Percentiles rank a stretch among this genome's conserved stretches.
phyloP scores from a whole-genome alignment of 2,113 vertebrate genomes.

The Hydropotes inermis region DNA sequence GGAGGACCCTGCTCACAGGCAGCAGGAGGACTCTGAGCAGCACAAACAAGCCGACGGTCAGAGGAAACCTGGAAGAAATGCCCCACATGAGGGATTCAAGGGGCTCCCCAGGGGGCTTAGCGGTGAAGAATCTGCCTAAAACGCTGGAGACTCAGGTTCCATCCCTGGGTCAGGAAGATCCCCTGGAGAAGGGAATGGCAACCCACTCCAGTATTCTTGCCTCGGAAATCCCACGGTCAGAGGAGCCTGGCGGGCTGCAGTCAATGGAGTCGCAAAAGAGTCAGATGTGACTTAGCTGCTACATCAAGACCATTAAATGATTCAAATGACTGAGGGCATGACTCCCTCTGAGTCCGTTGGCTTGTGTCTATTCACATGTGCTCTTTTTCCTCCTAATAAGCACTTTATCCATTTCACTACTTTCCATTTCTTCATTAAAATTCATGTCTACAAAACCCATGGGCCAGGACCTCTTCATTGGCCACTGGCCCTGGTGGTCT shows the following conservation, averaged over 20 bases:
- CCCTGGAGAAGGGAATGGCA: not conserved
- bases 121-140: not conserved
- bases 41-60: not conserved
- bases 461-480: not conserved
- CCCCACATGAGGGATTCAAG: not conserved
- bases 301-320: not conserved
- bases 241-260: not conserved
- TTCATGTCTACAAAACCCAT: not conserved
- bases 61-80: not conserved
- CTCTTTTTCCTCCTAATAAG: not conserved
- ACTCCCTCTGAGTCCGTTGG: not conserved
- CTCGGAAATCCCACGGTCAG: not conserved
- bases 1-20: not conserved
- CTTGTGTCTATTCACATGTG: not conserved
- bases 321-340: too few species aligned
- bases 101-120: not conserved
- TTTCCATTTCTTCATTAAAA: not conserved
- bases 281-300: not conserved
- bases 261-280: not conserved
- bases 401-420: not conserved
- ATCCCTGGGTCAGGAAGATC: not conserved
- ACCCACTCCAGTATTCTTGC: not conserved
- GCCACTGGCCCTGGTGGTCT: not conserved
- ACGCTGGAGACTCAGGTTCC: not conserved
- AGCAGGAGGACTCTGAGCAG: fast-evolving